Evolutionary conservation across 2,797 vertebrate species (phyloP), one percentile per base, ranked within the genome.

Genomic region (Antrozous pallidus): DNA sequence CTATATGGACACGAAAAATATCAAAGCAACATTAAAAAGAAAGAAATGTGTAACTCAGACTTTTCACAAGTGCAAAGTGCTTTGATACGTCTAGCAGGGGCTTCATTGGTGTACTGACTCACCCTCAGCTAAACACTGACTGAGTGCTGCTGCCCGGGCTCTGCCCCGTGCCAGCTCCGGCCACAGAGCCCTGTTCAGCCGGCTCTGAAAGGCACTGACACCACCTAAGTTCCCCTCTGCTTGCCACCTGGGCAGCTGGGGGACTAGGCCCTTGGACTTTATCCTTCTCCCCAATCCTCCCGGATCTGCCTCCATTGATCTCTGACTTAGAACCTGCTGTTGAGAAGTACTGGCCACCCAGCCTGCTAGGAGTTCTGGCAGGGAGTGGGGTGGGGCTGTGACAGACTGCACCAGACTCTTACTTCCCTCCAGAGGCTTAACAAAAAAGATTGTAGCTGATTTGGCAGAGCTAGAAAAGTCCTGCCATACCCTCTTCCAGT

Each of bases 401-500:
- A 74, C 33, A 67, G 49, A 56, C 7, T 3, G 38, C 45, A 45
- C 38, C 33, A 11, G 54, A 51, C 65, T 81, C 69, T 31, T 54
- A 6, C 31, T 24, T 69, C 77, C 75, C 63, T 74, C 33, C 70
- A 17, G 67, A 69, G 8, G n/a, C 51, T 42, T 54, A 84, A 69
- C 38, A 51, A 18, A 45, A 74, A 24, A 5, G 36, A 22, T 0
- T 4, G 33, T 10, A 56, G 70, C 38, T 61, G 4, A 56, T 56
- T 56, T 4, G 45, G 38, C 42, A 28, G 33, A 73, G 54, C 54
- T 40, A 4, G 45, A 83, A 47, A 78, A 69, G 54, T 77, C 26
- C 54, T 1, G 4, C 17, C 1, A 1, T 28, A 9, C 2, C 17
- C 17, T 65, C 56, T 49, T 51, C 13, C 63, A 20, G 2, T 13